Evolutionary conservation across 2,113 vertebrate species (phyloP).

Genomic region (Apteryx owenii): DNA sequence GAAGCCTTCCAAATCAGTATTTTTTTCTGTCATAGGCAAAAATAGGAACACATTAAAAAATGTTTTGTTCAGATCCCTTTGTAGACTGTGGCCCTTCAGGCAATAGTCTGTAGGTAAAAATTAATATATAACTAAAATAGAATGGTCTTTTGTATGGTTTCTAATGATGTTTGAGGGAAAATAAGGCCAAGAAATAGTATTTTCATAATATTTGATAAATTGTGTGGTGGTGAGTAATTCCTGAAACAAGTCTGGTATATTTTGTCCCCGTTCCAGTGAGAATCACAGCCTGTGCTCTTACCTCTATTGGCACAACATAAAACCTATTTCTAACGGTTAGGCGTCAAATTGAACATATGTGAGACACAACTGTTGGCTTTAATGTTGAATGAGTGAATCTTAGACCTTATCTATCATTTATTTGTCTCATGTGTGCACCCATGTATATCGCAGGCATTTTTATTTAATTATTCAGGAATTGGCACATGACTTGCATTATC

Average conservation of each 20-base stretch:
- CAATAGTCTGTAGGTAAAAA: conserved; percentile 20
- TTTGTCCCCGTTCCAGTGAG: neutral
- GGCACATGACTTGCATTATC: conserved; percentile 74
- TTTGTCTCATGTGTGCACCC: conserved; percentile 70
- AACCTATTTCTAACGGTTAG: conserved; percentile 51
- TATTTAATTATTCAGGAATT: conserved; percentile 83
- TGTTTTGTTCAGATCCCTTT: neutral
- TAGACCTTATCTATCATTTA: conserved; percentile 79
- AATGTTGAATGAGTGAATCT: conserved; percentile 71
- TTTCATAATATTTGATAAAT: conserved; percentile 4
- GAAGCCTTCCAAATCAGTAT: conserved; percentile 36
- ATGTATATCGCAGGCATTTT: conserved; percentile 74
- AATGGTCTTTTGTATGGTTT: conserved; percentile 18
- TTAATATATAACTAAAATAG: neutral
- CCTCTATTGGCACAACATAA: conserved; percentile 32
- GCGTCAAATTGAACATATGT: conserved; percentile 61
- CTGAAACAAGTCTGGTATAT: neutral
- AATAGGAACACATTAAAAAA: neutral
- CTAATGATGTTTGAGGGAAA: neutral
- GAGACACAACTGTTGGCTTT: conserved; percentile 52
- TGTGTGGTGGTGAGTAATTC: neutral
- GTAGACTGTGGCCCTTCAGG: neutral
- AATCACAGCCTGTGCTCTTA: conserved; percentile 25
- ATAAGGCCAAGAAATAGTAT: conserved; percentile 1
- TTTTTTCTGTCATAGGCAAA: conserved; percentile 23